A percentile compares a stretch with the other conserved stretches of the same genome.
These are phyloP conservation scores for Mythimna lalbum DNA, from an alignment of 2,888 invertebrate genomes.

Conservation along the genomic window DNA sequence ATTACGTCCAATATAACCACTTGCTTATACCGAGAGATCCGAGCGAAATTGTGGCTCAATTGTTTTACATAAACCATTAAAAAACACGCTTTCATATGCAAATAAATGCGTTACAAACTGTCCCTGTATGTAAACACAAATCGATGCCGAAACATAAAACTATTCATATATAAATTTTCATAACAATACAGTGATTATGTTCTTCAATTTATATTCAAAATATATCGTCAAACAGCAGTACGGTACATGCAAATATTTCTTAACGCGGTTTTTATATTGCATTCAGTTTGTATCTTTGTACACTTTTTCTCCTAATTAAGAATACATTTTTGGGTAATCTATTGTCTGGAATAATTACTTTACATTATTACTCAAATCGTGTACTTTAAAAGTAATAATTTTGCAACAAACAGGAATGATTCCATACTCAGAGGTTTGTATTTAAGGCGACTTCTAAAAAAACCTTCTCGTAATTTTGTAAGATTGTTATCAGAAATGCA, in stretches of 20 bases:
- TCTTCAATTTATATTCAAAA: slow-evolving; percentile 9
- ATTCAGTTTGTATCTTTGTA: slow-evolving; percentile 2
- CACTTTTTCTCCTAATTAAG: slow-evolving; percentile 4
- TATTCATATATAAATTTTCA: slow-evolving; percentile 23
- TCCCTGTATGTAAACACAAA: slow-evolving; percentile 5
- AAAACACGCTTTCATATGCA: slow-evolving; percentile 10
- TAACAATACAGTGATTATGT: slow-evolving; percentile 7
- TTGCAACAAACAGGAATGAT: not conserved
- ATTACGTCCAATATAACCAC: slow-evolving; percentile 49
- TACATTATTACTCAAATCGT: not conserved
- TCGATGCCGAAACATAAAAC: slow-evolving; percentile 26
- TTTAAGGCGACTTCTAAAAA: not conserved
- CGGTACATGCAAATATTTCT: slow-evolving; percentile 15
- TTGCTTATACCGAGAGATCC: slow-evolving; percentile 42
- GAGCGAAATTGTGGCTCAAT: slow-evolving; percentile 17
- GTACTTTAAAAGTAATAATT: not conserved
- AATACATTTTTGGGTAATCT: slow-evolving; percentile 3
- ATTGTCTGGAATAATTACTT: slow-evolving; percentile 1
- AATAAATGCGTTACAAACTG: slow-evolving; percentile 16
- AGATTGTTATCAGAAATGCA: too few relatives aligned
- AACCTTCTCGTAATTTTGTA: too few relatives aligned
- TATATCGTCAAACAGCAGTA: slow-evolving; percentile 17
- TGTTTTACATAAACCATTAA: slow-evolving; percentile 16
- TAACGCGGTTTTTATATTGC: not conserved
- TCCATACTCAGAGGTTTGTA: not conserved